Evolutionary conservation across 2,888 invertebrate species (phyloP), one percentile per base, ranked within the genome.

Genomic region (Tetanocera ferruginea): DNA sequence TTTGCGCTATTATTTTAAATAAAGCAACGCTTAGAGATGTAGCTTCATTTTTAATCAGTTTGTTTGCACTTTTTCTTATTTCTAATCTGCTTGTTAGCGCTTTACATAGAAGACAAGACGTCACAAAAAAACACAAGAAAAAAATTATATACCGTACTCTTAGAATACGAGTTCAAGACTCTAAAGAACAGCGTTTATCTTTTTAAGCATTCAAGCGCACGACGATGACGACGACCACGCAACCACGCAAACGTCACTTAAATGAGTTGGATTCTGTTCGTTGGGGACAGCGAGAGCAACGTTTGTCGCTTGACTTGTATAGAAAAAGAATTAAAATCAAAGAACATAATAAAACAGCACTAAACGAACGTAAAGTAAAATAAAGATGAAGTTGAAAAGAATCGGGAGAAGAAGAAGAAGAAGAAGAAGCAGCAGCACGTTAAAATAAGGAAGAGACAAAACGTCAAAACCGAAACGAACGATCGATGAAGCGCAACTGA

Each of bases 181-280:
- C 8, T 14, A 28, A 28, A 66, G 66, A 34, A 23, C 5, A 66
- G n/a, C 66, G 64, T 28, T 64, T 66, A 19, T 37, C 37, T 67
- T 67, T 37, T 43, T 43, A 37, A 57, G 25, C 51, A 51, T 37
- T 17, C 17, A 72, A 34, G 57, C 57, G 57, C 69, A 28, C 72
- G 23, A 17, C 51, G 49, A 66, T 51, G 17, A 49, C 79, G 77
- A 66, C 75, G 67, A 75, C 66, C 75, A 67, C 80, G 79, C 81
- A 79, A 75, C 80, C 78, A 78, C 80, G 79, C 43, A 43, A 78
- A 77, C 80, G 75, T 81, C 81, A 81, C 76, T 83, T 84, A 86
- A 86, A 87, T 86, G 87, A 83, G 82, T 80, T 84, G 83, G 81
- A 84, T 87, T 87, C 86, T 86, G 84, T 19, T 67, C 52, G 67